Percentiles rank a stretch among this genome's conserved stretches.
Evolutionary conservation across 1,140 invertebrate genomes (phyloP).

Genomic region (Euura lappo): DNA sequence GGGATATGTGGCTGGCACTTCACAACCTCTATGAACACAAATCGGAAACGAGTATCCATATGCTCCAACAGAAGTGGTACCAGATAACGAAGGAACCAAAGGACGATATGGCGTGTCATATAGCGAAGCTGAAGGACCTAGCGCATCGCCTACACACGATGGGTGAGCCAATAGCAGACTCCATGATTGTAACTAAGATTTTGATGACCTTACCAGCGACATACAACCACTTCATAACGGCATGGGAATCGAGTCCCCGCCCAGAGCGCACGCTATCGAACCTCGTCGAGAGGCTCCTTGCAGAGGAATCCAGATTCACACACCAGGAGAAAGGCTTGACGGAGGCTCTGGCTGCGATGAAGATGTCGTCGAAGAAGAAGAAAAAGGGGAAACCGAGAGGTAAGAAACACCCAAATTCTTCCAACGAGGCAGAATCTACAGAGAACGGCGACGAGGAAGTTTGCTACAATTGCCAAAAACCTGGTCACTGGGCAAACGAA

Average conservation of each 20-base stretch:
- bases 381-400: not conserved
- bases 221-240: constrained; percentile 35
- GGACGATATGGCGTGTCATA: constrained; percentile 26
- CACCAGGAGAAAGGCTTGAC: constrained; percentile 17
- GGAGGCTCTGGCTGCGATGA: constrained; percentile 14
- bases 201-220: constrained; percentile 37
- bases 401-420: not conserved
- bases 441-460: constrained; percentile 5
- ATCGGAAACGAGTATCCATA: too few relatives aligned
- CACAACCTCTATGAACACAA: too few relatives aligned
- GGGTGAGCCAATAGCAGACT: constrained; percentile 32
- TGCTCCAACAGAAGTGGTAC: constrained; percentile 46
- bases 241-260: constrained; percentile 40
- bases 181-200: constrained; percentile 41
- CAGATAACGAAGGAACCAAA: constrained; percentile 25
- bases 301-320: too few relatives aligned
- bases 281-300: too few relatives aligned
- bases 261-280: too few relatives aligned
- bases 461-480: constrained; percentile 18
- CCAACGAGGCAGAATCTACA: not conserved
- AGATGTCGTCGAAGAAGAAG: constrained; percentile 13
- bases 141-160: constrained; percentile 30
- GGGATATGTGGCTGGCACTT: too few relatives aligned
- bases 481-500: too few relatives aligned
- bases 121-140: constrained; percentile 35